Evolutionary conservation across 2,797 vertebrate species (phyloP), one percentile per base, ranked within the genome.

Genomic region (Cryptoblepharus egeriae): DNA sequence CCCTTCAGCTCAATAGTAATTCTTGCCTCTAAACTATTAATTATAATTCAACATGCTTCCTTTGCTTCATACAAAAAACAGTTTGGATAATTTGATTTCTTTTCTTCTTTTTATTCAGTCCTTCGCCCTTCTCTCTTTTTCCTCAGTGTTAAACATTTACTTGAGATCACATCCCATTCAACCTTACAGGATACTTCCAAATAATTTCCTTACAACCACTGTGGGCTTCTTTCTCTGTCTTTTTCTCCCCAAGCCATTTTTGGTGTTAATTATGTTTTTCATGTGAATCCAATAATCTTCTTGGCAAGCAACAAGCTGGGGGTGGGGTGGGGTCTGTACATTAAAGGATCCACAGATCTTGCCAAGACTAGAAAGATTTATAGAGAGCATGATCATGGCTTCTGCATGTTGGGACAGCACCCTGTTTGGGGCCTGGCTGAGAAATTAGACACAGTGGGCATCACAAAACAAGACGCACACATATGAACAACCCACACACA

Each of bases 221-320:
- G 58, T 26, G 12, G 67, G 61, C 30, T 60, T 61, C 30, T 32
- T 9, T 35, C 63, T 12, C 42, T 22, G 32, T 55, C 22, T 67
- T n/a, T 78, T 60, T 79, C 52, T 79, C 77, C 70, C 57, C 70
- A 79, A 84, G 77, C 77, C 77, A 79, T 84, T 74, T 79, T 84
- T 84, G 71, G 52, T 84, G 77, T 79, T 84, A 84, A 84, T 84
- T 75, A 84, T 79, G 76, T 74, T 84, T 84, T 84, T 84, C 82
- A 84, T 79, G 77, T 79, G 72, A 84, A 84, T 84, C 77, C 82
- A 84, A 79, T 84, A 84, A 84, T 84, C 77, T 79, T 74, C 71
- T 75, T 84, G 82, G 77, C 82, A 74, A 42, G 64, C 55, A 68
- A 39, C 7, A 15, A 52, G 39, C 8, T 84, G 64, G 39, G 69